These are phyloP conservation scores for Apotomis capreana DNA, from an alignment of 2,888 invertebrate species.

Conservation along the genomic window DNA sequence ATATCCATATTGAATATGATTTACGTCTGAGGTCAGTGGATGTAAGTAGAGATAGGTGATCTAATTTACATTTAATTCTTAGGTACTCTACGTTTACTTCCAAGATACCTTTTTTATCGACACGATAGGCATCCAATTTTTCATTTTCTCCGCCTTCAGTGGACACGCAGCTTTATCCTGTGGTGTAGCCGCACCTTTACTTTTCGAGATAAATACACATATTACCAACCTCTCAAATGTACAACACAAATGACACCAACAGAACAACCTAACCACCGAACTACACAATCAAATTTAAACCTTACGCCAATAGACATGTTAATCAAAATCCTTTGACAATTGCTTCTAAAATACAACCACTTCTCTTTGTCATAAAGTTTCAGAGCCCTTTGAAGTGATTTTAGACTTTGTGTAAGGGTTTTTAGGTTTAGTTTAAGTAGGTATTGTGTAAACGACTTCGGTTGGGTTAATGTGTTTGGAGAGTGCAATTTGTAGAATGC, in stretches of 20 bases:
- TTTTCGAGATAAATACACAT: slow-evolving; percentile 16
- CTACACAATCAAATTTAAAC: neutral
- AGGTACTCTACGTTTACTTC: too few species aligned
- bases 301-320: neutral
- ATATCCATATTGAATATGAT: too few species aligned
- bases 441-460: slow-evolving; percentile 21
- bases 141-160: too few species aligned
- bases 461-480: slow-evolving; percentile 32
- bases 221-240: slow-evolving; percentile 11
- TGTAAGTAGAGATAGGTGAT: too few species aligned
- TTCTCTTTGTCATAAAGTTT: slow-evolving; percentile 21
- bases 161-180: too few species aligned
- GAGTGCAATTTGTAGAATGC: slow-evolving; percentile 38
- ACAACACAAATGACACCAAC: neutral
- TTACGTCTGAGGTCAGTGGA: too few species aligned
- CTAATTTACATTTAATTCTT: too few species aligned
- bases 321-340: neutral
- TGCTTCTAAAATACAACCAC: slow-evolving; percentile 10
- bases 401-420: neutral
- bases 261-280: neutral
- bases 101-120: too few species aligned
- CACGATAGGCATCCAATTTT: too few species aligned
- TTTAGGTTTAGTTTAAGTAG: slow-evolving; percentile 3
- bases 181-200: neutral
- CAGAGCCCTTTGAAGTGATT: neutral